These are phyloP conservation scores for Nebria ingens DNA, from an alignment of 1,140 invertebrate genomes.

Conservation along the genomic window DNA sequence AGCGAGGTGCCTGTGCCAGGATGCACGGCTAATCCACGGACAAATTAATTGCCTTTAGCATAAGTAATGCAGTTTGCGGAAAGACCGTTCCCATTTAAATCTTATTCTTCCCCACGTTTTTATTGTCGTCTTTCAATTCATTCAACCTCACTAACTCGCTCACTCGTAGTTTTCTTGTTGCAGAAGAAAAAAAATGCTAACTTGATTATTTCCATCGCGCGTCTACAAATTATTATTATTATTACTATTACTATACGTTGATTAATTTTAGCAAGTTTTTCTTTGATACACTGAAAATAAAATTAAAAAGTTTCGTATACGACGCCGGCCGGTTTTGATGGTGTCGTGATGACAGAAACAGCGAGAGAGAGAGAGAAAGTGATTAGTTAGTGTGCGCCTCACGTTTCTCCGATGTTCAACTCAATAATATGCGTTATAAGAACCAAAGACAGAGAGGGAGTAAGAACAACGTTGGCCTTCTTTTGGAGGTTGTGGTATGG, in stretches of 20 bases:
- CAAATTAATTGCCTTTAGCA: constrained; percentile 32
- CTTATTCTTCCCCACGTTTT: constrained; percentile 3
- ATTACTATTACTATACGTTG: too few species aligned
- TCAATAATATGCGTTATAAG: too few species aligned
- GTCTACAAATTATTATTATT: neutral
- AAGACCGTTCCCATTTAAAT: constrained; percentile 6
- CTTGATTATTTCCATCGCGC: neutral
- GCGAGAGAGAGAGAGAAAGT: neutral
- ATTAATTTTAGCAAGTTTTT: neutral
- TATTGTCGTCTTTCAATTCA: constrained; percentile 9
- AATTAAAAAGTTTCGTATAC: neutral
- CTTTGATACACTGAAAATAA: neutral
- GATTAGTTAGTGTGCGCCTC: neutral
- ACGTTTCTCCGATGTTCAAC: constrained; percentile 11
- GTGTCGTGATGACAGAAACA: neutral
- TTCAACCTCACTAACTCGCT: constrained; percentile 11
- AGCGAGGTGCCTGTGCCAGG: constrained; percentile 23
- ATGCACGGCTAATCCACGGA: constrained; percentile 31
- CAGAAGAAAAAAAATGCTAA: too few species aligned
- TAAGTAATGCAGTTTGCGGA: constrained; percentile 27
- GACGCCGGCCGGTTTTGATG: neutral
- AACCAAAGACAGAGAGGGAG: too few species aligned
- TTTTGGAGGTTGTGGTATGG: neutral
- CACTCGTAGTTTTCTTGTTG: neutral
- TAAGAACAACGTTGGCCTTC: neutral